Evolutionary conservation across 2,888 invertebrate species (phyloP).

Genomic region (Smittia aterrima): DNA sequence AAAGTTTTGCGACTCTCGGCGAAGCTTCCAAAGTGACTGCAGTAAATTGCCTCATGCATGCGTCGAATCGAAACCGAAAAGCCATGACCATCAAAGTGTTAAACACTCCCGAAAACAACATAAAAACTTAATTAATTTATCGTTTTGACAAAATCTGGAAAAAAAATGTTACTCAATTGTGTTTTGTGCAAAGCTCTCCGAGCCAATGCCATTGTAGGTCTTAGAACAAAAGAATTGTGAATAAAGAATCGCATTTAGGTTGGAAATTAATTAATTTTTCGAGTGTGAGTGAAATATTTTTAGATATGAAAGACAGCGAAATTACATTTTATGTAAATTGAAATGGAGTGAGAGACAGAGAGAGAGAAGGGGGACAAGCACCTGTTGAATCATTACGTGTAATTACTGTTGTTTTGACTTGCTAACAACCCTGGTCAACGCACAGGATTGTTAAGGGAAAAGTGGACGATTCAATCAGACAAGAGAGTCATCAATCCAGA

Average conservation of each 20-base stretch:
- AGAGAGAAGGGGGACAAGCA: neutral
- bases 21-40: neutral
- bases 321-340: neutral
- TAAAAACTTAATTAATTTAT: constrained; percentile 41
- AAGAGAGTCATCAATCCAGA: no score
- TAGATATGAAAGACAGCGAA: neutral
- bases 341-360: neutral
- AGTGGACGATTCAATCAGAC: no score
- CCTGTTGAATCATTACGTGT: no score
- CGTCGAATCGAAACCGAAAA: constrained; percentile 8
- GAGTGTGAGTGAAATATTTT: neutral
- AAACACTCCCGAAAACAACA: constrained; percentile 15
- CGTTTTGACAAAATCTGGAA: constrained; percentile 33
- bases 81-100: constrained; percentile 25
- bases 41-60: neutral
- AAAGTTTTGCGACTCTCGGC: constrained; percentile 12
- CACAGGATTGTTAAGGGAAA: no score
- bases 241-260: constrained; percentile 37
- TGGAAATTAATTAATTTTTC: constrained; percentile 34
- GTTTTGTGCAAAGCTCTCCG: neutral
- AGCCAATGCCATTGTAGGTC: neutral
- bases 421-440: no score
- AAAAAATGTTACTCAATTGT: constrained; percentile 33
- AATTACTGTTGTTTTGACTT: no score
- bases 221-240: constrained; percentile 40